Evolutionary conservation across 2,113 vertebrate species (phyloP).

Genomic region (Actenoides hombroni): DNA sequence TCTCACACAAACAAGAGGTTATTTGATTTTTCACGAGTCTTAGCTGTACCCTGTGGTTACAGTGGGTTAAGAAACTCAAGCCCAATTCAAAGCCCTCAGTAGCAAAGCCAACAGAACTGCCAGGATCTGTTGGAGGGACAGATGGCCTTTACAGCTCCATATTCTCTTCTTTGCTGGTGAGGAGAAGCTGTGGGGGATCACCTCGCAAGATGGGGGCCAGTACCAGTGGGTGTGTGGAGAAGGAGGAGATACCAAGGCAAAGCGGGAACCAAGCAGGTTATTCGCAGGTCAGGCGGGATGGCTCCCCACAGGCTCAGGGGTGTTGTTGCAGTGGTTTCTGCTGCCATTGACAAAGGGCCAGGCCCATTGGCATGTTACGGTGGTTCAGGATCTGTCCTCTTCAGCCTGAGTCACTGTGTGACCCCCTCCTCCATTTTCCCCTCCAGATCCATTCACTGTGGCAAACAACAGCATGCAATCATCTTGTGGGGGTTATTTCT

Average conservation of each 20-base stretch:
- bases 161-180: not conserved
- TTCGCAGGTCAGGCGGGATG: not conserved
- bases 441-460: slow-evolving; percentile 42
- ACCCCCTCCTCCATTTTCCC: not conserved
- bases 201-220: not conserved
- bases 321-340: not conserved
- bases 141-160: not conserved
- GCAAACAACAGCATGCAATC: slow-evolving; percentile 60
- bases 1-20: not conserved
- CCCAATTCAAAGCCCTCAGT: not conserved
- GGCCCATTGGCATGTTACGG: not conserved
- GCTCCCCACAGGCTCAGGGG: not conserved
- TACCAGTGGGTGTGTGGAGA: not conserved
- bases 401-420: not conserved
- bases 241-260: not conserved
- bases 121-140: not conserved
- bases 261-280: not conserved
- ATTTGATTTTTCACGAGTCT: not conserved
- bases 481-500: slow-evolving; percentile 60
- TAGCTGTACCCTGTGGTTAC: not conserved
- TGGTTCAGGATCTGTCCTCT: not conserved
- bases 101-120: not conserved
- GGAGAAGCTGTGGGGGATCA: not conserved
- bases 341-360: not conserved
- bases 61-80: not conserved